phyloP scores from a whole-genome alignment of 2,113 vertebrate species.

The Herpetotheres cachinnans region DNA sequence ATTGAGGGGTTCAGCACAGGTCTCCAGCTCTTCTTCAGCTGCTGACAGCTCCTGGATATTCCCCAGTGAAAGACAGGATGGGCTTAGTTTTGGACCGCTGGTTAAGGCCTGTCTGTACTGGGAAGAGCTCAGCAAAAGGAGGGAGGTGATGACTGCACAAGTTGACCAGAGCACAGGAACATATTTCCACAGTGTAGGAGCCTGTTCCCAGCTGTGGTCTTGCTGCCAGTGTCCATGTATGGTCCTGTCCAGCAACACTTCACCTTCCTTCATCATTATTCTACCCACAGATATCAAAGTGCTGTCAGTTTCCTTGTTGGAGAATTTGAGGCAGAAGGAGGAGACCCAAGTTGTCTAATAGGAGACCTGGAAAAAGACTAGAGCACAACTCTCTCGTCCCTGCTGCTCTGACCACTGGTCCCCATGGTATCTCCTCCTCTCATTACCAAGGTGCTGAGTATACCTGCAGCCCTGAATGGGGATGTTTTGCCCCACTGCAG shows the following conservation, averaged over 20 bases:
- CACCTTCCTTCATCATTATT: not conserved
- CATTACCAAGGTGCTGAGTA: not conserved
- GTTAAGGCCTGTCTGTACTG: not conserved
- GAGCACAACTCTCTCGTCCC: not conserved
- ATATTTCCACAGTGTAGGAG: not conserved
- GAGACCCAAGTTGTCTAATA: not conserved
- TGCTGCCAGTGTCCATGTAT: not conserved
- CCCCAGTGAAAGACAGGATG: not conserved
- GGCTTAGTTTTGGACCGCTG: not conserved
- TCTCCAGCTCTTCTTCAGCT: not conserved
- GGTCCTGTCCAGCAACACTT: not conserved
- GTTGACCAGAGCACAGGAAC: not conserved
- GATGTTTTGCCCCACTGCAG: not conserved
- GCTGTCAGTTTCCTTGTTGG: not conserved
- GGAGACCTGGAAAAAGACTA: not conserved
- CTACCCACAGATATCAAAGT: not conserved
- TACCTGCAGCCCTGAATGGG: not conserved
- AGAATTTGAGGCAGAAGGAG: not conserved
- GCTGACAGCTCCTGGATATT: not conserved
- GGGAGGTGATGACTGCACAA: not conserved
- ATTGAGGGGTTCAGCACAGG: not conserved
- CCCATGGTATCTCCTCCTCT: not conserved
- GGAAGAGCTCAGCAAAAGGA: not conserved
- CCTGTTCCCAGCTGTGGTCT: not conserved
- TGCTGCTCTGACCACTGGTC: not conserved